Percentiles rank a stretch among this genome's conserved stretches.
phyloP scores from a whole-genome alignment of 2,113 vertebrate genomes.

The Plestiodon gilberti region DNA sequence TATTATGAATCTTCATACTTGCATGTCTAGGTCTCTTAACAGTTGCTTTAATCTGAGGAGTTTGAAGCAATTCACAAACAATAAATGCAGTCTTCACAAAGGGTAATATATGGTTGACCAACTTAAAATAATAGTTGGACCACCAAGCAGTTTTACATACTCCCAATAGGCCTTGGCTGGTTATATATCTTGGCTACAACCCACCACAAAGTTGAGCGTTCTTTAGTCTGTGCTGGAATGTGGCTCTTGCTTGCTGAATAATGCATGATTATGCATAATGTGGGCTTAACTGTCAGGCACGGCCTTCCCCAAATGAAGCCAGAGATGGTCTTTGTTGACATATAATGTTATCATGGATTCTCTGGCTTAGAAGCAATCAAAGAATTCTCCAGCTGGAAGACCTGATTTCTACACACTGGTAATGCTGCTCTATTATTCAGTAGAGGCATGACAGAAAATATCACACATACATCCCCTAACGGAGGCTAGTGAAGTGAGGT shows the following conservation, averaged over 20 bases:
- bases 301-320: not conserved
- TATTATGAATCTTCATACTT: not conserved
- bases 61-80: not conserved
- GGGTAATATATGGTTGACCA: not conserved
- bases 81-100: not conserved
- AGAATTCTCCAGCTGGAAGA: not conserved
- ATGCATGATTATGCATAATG: not conserved
- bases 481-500: not conserved
- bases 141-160: not conserved
- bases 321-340: not conserved
- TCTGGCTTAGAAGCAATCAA: not conserved
- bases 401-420: not conserved
- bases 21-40: not conserved
- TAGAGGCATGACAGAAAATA: too few relatives aligned
- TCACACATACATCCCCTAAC: too few relatives aligned
- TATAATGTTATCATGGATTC: not conserved
- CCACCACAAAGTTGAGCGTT: not conserved
- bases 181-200: not conserved
- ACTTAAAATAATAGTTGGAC: slow-evolving; percentile 1
- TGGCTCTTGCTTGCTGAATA: not conserved
- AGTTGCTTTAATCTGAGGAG: slow-evolving; percentile 5
- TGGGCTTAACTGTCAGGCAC: not conserved
- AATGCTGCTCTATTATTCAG: not conserved
- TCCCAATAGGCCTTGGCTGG: not conserved
- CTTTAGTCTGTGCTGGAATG: not conserved